Evolutionary conservation across 2,888 invertebrate species (phyloP).

Genomic region (Herminia tarsipennalis): DNA sequence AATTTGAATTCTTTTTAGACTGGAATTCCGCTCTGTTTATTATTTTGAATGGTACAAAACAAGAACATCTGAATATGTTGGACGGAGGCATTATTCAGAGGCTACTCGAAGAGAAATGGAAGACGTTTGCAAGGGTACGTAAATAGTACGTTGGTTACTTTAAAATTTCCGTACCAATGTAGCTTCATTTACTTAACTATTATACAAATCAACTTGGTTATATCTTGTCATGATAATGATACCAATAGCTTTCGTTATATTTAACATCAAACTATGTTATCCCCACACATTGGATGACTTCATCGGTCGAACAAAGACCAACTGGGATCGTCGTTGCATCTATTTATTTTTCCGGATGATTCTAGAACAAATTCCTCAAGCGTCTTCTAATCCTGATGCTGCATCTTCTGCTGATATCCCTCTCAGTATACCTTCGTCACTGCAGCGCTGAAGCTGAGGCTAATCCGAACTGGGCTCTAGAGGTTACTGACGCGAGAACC

Average conservation of each 20-base stretch:
- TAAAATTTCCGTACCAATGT: background rate
- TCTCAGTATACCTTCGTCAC: conserved; percentile 96
- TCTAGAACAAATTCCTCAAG: conserved; percentile 96
- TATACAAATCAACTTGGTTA: too few relatives aligned
- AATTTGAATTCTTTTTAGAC: too few relatives aligned
- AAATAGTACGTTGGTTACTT: background rate
- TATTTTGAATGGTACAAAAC: conserved; percentile 98
- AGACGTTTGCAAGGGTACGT: conserved; percentile 96
- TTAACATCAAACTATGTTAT: too few relatives aligned
- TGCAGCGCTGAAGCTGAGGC: conserved; percentile 69
- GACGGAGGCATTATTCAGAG: conserved; percentile 99
- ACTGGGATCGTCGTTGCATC: too few relatives aligned
- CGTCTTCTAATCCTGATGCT: conserved; percentile 94
- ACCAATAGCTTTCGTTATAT: too few relatives aligned
- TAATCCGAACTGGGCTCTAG: conserved; percentile 71
- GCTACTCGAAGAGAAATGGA: conserved; percentile 99
- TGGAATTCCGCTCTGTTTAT: conserved; percentile 99
- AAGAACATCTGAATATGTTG: conserved; percentile 99
- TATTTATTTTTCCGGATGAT: too few relatives aligned
- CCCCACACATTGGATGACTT: too few relatives aligned
- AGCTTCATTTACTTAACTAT: background rate
- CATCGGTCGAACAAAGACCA: too few relatives aligned
- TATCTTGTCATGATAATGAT: too few relatives aligned
- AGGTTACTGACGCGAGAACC: conserved; percentile 65
- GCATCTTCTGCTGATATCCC: conserved; percentile 94